phyloP scores from a whole-genome alignment of 2,888 invertebrate genomes.

The Tetranychus truncatus region DNA sequence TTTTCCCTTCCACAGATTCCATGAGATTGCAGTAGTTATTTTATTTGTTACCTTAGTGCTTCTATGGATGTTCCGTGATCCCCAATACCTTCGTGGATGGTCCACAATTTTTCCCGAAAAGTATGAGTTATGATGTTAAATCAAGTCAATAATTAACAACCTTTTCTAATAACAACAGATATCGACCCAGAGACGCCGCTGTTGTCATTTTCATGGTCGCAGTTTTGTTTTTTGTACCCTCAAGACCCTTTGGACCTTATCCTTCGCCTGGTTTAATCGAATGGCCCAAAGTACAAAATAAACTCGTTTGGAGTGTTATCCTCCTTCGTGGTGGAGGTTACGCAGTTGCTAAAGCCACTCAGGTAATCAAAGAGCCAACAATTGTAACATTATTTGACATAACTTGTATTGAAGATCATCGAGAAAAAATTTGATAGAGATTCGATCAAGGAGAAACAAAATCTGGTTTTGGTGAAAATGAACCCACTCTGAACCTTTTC shows the following conservation, averaged over 20 bases:
- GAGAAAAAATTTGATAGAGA: too few relatives aligned
- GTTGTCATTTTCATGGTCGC: conserved; percentile 30
- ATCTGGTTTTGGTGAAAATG: too few relatives aligned
- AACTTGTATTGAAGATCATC: not conserved
- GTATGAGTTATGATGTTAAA: not conserved
- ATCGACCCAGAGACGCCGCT: conserved; percentile 29
- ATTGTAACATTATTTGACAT: not conserved
- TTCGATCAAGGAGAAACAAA: too few relatives aligned
- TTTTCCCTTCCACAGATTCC: conserved; percentile 12
- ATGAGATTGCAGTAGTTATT: conserved; percentile 19
- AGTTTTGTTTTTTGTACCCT: conserved; percentile 30
- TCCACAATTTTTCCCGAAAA: conserved; percentile 27
- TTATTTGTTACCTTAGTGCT: conserved; percentile 29
- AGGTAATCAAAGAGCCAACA: conserved; percentile 32
- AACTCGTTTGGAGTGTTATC: conserved; percentile 33
- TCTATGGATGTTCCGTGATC: conserved; percentile 32
- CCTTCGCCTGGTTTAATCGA: conserved; percentile 28
- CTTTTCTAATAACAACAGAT: not conserved
- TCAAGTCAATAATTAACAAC: not conserved
- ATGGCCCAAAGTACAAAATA: conserved; percentile 31
- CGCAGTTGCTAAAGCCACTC: conserved; percentile 68
- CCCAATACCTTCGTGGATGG: conserved; percentile 32
- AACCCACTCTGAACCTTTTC: too few relatives aligned
- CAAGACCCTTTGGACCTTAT: conserved; percentile 20
- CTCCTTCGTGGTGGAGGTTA: conserved; percentile 52